Conservation (phyloP, 1,140 invertebrate genomes). For the Scylla paramamosain region DNA sequence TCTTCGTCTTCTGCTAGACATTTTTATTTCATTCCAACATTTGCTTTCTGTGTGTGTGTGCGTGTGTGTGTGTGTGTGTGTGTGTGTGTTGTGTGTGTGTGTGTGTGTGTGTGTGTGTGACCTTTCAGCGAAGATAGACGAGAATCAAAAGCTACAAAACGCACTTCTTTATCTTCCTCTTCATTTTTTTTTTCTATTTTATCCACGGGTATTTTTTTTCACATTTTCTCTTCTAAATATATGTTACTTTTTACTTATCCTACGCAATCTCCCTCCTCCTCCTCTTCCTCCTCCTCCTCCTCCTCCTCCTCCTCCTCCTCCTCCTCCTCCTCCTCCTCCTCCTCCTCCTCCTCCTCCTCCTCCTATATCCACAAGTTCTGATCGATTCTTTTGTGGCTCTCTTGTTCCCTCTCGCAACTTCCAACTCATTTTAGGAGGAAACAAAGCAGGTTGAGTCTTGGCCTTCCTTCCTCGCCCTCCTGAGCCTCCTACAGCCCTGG, state of each 20-base stretch:
- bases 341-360: background rate
- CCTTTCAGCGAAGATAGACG: background rate
- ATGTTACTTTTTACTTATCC: too few species aligned
- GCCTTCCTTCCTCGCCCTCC: too few species aligned
- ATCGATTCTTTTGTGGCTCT: constrained; percentile 47
- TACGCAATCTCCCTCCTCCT: background rate
- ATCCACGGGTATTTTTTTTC: background rate
- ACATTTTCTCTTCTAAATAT: background rate
- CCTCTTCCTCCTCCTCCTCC: background rate
- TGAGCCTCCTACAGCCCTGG: too few species aligned
- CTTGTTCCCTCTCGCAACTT: constrained; percentile 40
- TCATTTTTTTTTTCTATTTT: background rate
- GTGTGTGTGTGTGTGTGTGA: too few species aligned
- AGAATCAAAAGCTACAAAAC: background rate
- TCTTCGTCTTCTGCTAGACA: too few species aligned
- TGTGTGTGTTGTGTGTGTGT: too few species aligned
- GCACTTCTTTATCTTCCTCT: too few species aligned
- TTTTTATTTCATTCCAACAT: too few species aligned
- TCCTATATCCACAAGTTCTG: constrained; percentile 35
- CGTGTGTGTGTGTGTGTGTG: too few species aligned
- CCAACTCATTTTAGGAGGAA: constrained; percentile 34
- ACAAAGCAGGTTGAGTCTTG: constrained; percentile 23
- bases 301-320: background rate
- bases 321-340: background rate
- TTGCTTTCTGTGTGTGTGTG: too few species aligned